These are phyloP conservation scores for Pantherophis vulpinus DNA, from an alignment of 2,797 vertebrate species.

Conservation along the genomic window DNA sequence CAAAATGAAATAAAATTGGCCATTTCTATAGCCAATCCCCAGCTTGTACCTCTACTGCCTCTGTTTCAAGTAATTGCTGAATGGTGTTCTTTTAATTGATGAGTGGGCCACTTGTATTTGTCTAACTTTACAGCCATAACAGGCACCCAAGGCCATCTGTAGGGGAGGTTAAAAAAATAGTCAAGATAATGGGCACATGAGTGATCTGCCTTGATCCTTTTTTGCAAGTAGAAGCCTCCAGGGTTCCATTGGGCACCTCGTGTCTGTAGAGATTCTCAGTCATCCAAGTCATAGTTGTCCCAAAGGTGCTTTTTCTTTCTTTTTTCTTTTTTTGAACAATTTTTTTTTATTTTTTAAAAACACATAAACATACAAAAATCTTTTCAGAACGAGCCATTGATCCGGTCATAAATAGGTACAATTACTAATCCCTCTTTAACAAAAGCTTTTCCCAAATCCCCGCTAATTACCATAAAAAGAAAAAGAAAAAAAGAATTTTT, in stretches of 20 bases:
- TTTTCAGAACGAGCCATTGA: no score
- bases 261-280: not conserved
- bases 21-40: not conserved
- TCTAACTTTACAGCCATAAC: not conserved
- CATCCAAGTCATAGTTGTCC: no score
- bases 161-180: not conserved
- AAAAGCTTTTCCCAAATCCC: no score
- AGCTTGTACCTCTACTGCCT: not conserved
- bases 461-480: no score
- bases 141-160: not conserved
- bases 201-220: not conserved
- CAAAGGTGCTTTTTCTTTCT: no score
- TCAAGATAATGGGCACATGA: not conserved
- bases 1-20: not conserved
- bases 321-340: no score
- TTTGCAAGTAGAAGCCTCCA: not conserved
- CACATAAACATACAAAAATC: no score
- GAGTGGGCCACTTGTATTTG: not conserved
- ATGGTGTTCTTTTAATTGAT: not conserved
- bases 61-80: not conserved
- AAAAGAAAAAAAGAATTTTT: no score
- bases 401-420: no score
- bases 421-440: no score
- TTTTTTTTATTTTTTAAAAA: no score
- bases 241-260: not conserved